These are phyloP conservation scores for Protula sp. DNA, from an alignment of 2,888 invertebrate genomes.

Conservation along the genomic window DNA sequence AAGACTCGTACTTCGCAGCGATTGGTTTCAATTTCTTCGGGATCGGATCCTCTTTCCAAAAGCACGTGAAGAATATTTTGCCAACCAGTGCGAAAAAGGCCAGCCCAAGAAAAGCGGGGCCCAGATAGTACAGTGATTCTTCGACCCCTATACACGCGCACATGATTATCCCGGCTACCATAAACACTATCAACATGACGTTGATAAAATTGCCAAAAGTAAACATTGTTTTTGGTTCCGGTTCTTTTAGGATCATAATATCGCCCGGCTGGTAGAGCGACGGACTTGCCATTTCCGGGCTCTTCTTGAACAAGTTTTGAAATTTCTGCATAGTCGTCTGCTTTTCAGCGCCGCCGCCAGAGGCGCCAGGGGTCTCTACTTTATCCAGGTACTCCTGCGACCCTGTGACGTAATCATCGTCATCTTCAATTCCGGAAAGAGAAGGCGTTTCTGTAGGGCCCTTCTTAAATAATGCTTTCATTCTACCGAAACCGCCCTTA, in stretches of 20 bases:
- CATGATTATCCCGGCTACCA: not conserved
- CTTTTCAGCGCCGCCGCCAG: not conserved
- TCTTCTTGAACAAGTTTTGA: not conserved
- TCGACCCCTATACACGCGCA: not conserved
- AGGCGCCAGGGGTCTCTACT: not conserved
- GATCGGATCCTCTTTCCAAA: conserved; percentile 3
- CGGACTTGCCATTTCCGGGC: not conserved
- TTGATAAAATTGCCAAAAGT: not conserved
- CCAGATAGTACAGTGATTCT: not conserved
- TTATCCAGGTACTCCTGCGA: not conserved
- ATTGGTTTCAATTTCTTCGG: not conserved
- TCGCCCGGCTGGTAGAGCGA: not conserved
- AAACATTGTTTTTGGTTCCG: not conserved
- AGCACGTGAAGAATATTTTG: not conserved
- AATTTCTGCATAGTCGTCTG: not conserved
- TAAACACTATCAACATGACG: not conserved
- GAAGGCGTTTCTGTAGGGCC: not conserved
- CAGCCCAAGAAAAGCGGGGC: not conserved
- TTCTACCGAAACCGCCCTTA: not conserved
- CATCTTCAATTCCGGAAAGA: not conserved
- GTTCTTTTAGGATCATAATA: not conserved
- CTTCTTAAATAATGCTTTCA: not conserved
- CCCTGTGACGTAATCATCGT: not conserved
- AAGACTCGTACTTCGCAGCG: not conserved
- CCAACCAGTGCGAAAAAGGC: conserved; percentile 1